Percentiles rank a stretch among this genome's conserved stretches.
phyloP scores from a whole-genome alignment of 2,113 vertebrate genomes.

The Tetrao urogallus region DNA sequence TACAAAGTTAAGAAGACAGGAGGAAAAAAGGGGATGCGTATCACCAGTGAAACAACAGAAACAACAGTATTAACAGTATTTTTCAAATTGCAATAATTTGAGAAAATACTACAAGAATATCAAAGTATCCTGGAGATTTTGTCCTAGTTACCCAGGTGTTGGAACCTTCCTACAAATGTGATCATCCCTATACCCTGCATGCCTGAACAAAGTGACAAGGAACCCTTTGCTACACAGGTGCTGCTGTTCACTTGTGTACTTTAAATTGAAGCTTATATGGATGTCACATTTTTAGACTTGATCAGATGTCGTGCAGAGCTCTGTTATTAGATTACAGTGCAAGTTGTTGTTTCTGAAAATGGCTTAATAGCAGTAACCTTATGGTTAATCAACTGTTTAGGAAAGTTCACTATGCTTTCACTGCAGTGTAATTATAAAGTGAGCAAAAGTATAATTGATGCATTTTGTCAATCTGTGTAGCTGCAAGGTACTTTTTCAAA shows the following conservation, averaged over 20 bases:
- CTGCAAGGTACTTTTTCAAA: constrained; percentile 86
- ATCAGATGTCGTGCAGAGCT: not conserved
- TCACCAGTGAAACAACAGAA: not conserved
- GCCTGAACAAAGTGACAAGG: not conserved
- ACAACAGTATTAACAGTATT: not conserved
- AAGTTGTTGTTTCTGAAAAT: constrained; percentile 41
- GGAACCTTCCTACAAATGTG: not conserved
- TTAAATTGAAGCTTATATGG: constrained; percentile 12
- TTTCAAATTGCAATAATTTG: not conserved
- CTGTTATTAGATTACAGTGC: constrained; percentile 46
- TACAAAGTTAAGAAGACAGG: not conserved
- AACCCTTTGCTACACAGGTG: not conserved
- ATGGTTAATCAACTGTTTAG: constrained; percentile 81
- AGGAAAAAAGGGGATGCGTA: not conserved
- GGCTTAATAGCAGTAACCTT: constrained; percentile 77
- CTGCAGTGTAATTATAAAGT: constrained; percentile 82
- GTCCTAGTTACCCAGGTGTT: not conserved
- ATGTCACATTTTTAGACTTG: not conserved
- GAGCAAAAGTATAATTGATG: constrained; percentile 82
- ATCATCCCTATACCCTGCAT: not conserved
- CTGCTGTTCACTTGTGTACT: not conserved
- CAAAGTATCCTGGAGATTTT: not conserved
- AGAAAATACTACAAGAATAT: not conserved
- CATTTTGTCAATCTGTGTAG: constrained; percentile 85
- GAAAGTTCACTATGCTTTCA: constrained; percentile 77